Evolutionary conservation across 2,888 invertebrate species (phyloP).

Genomic region (Microctonus aethiopoides): DNA sequence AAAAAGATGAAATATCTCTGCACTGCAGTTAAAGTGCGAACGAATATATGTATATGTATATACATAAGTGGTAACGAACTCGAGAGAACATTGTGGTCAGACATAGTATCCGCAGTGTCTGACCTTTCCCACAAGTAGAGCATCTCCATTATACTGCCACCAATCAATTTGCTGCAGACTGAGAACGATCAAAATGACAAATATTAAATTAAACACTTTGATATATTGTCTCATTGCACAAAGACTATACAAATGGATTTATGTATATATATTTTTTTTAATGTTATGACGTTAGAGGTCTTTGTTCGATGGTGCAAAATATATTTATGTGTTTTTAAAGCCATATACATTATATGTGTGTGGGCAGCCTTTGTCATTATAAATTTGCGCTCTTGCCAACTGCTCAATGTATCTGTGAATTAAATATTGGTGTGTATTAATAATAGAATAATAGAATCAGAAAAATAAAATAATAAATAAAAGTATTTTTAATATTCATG

Average conservation of each 20-base stretch:
- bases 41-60: too few relatives aligned
- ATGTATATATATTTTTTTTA: background rate
- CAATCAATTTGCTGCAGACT: background rate
- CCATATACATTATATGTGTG: background rate
- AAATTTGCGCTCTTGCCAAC: background rate
- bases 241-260: background rate
- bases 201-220: background rate
- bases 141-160: background rate
- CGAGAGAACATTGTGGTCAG: conserved; percentile 8
- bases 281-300: background rate
- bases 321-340: background rate
- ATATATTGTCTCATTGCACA: background rate
- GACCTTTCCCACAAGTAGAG: conserved; percentile 14
- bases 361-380: background rate
- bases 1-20: conserved; percentile 4
- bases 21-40: conserved; percentile 3
- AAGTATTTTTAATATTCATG: background rate
- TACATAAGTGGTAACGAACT: conserved; percentile 14
- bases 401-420: background rate
- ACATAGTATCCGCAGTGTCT: conserved; percentile 13
- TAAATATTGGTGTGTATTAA: too few relatives aligned
- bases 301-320: background rate
- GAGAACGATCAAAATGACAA: background rate
- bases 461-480: too few relatives aligned
- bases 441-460: too few relatives aligned